Evolutionary conservation across 2,888 invertebrate species (phyloP).

Genomic region (Acleris literana): DNA sequence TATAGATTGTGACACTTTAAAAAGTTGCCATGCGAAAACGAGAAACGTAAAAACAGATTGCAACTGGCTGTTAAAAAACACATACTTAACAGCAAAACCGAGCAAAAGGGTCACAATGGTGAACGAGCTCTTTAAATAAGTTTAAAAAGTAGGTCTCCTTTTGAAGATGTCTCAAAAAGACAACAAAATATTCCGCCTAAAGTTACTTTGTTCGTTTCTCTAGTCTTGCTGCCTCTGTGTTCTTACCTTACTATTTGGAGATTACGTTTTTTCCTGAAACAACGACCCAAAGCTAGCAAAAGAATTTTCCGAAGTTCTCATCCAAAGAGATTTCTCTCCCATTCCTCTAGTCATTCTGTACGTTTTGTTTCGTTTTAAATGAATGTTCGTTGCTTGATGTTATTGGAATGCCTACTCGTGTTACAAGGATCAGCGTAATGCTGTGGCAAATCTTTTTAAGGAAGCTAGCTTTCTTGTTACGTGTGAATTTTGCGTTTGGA

Average conservation of each 20-base stretch:
- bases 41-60: no score
- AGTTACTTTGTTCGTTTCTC: neutral
- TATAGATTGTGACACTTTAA: no score
- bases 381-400: constrained; percentile 29
- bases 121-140: no score
- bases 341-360: constrained; percentile 38
- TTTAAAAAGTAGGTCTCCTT: no score
- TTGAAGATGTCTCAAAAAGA: no score
- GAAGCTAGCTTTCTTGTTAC: constrained; percentile 2
- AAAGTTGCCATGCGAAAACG: no score
- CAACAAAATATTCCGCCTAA: no score
- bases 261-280: constrained; percentile 40
- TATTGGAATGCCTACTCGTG: constrained; percentile 41
- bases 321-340: constrained; percentile 36
- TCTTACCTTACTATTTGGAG: constrained; percentile 18
- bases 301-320: constrained; percentile 23
- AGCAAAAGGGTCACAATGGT: no score
- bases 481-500: neutral
- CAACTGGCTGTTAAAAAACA: no score
- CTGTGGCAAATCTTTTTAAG: constrained; percentile 26
- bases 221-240: constrained; percentile 2
- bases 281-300: constrained; percentile 33
- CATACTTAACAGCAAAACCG: no score
- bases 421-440: constrained; percentile 34
- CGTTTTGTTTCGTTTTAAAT: constrained; percentile 40